Evolutionary conservation across 1,140 invertebrate species (phyloP).

Genomic region (Rhysida immarginata): DNA sequence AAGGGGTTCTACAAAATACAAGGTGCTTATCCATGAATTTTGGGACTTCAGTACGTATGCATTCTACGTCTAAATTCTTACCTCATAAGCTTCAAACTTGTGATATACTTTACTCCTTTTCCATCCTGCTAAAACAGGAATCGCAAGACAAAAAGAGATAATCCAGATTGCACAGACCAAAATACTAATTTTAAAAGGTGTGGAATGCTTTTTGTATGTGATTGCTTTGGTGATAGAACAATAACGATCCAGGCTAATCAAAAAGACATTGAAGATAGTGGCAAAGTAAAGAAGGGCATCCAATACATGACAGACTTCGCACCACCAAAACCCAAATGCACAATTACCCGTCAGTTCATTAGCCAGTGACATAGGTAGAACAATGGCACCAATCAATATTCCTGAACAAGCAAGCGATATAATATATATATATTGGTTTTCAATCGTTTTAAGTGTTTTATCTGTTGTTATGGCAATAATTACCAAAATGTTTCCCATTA

Average conservation of each 20-base stretch:
- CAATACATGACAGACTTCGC: slow-evolving; percentile 83
- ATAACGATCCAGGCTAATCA: slow-evolving; percentile 89
- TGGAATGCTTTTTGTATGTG: slow-evolving; percentile 82
- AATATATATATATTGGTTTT: slow-evolving; percentile 98
- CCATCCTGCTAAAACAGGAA: slow-evolving; percentile 91
- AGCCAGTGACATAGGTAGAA: slow-evolving; percentile 93
- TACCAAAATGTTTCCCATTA: slow-evolving; percentile 95
- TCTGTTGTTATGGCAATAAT: slow-evolving; percentile 93
- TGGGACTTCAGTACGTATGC: too few relatives aligned
- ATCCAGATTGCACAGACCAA: slow-evolving; percentile 94
- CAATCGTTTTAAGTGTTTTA: slow-evolving; percentile 86
- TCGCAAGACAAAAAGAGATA: slow-evolving; percentile 82
- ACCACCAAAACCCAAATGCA: slow-evolving; percentile 91
- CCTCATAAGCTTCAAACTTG: too few relatives aligned
- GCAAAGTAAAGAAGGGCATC: slow-evolving; percentile 92
- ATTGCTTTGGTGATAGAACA: slow-evolving; percentile 96
- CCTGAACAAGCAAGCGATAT: slow-evolving; percentile 89
- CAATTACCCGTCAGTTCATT: slow-evolving; percentile 95
- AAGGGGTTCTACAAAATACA: too few relatives aligned
- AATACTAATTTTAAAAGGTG: slow-evolving; percentile 68
- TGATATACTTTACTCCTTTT: too few relatives aligned
- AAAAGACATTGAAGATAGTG: slow-evolving; percentile 90
- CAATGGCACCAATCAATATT: slow-evolving; percentile 81
- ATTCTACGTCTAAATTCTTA: too few relatives aligned
- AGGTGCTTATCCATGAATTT: too few relatives aligned